Base-by-base conservation (phyloP, 2,888 invertebrate genomes). In the Drosophila percnosoma region DNA sequence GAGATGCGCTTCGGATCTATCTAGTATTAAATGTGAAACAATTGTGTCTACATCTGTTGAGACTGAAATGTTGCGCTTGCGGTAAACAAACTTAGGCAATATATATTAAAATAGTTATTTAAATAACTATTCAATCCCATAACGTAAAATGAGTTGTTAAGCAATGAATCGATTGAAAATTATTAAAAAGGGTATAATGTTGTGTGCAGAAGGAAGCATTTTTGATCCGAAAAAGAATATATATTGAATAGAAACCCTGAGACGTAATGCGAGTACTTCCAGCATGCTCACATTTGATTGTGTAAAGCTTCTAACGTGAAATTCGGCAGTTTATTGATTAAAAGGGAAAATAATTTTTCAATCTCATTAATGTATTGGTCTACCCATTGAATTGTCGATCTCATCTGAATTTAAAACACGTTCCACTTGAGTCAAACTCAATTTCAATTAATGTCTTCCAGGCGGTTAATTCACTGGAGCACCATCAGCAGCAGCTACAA, bases 391-490 rank as follows among this genome's bases (percentile, higher is more conserved):
- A 11, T 42, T 11, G 15, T 34, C 34, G 10, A 33, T 34, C 15
- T 24, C 24, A 42, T 11, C 21, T 3, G 0, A 21, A 33, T n/a
- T 54, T 33, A 2, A 13, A 51, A 31, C 7, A 27, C 27, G 11
- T n/a, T 3, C 18, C n/a, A n/a, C 27, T n/a, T 15, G 8, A 15
- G 5, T n/a, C 2, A 31, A 29, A 31, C 21, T 5, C 2, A 15
- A 15, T 29, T 31, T 15, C 15, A 10, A 10, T 42, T 6, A 11
- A n/a, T 55, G 21, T 3, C 31, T 65, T 58, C 15, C 38, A 91
- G 91, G 93, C 92, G 38, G 92, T 92, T 6, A 92, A 90, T 57
- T 92, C 93, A 1, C 79, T 92, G 21, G 92, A 92, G 60, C 93
- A 92, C 21, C 92, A 92, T 65, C 92, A 92, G 57, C 91, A 91